Conservation (phyloP, 2,888 invertebrate species). For the Tenthredo livida region DNA sequence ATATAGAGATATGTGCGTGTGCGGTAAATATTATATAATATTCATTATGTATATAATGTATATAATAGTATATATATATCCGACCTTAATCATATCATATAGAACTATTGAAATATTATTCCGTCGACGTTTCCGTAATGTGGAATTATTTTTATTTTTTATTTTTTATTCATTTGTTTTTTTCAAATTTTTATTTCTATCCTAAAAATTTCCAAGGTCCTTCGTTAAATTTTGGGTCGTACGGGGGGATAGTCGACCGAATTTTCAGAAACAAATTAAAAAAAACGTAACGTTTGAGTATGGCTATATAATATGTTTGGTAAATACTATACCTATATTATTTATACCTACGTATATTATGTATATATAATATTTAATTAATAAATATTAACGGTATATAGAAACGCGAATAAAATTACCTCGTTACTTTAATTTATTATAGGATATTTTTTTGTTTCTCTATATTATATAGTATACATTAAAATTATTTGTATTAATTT, state of each 20-base stretch:
- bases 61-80: constrained; percentile 50
- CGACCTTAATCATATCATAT: not conserved
- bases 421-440: not conserved
- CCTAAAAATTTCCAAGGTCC: not conserved
- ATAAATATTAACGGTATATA: not conserved
- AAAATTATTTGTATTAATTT: constrained; percentile 53
- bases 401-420: not conserved
- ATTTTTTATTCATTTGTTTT: constrained; percentile 26
- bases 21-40: constrained; percentile 38
- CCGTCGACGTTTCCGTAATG: constrained; percentile 51
- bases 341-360: not conserved
- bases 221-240: not conserved
- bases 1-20: constrained; percentile 59
- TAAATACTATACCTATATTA: not conserved
- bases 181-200: not conserved
- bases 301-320: not conserved
- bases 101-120: constrained; percentile 55
- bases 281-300: not conserved
- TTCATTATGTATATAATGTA: constrained; percentile 56
- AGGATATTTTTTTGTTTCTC: not conserved
- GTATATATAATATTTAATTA: not conserved
- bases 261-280: not conserved
- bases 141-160: constrained; percentile 52
- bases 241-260: not conserved
- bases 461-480: constrained; percentile 42